Conservation (phyloP, 2,888 invertebrate species). For the Myathropa florea region DNA sequence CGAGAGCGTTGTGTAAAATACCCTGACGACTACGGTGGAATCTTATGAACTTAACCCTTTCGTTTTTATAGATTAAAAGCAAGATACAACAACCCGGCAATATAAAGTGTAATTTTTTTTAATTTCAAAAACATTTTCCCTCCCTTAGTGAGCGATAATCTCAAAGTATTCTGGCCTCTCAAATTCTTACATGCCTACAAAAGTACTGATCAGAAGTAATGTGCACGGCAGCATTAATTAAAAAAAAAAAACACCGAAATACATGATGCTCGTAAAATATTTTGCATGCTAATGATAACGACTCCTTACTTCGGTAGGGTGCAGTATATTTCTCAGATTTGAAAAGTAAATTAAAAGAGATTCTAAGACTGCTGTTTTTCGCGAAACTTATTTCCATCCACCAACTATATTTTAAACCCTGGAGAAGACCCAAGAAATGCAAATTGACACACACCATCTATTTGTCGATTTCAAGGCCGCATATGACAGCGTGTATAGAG, state of each 20-base stretch:
- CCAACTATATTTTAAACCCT: too few relatives aligned
- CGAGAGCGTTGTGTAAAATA: constrained; percentile 31
- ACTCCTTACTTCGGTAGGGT: too few relatives aligned
- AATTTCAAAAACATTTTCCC: constrained; percentile 51
- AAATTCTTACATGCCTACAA: constrained; percentile 24
- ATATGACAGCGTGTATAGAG: too few relatives aligned
- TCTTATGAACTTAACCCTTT: constrained; percentile 59
- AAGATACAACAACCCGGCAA: constrained; percentile 16
- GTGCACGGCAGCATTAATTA: constrained; percentile 36
- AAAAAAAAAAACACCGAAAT: constrained; percentile 32
- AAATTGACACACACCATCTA: too few relatives aligned
- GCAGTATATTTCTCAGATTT: not conserved
- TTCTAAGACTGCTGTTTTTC: too few relatives aligned
- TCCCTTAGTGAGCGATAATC: constrained; percentile 4
- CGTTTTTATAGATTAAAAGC: constrained; percentile 52
- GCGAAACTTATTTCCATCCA: too few relatives aligned
- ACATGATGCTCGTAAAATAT: constrained; percentile 25
- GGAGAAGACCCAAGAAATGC: too few relatives aligned
- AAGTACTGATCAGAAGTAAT: not conserved
- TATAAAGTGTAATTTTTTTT: constrained; percentile 56
- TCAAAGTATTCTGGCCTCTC: constrained; percentile 1
- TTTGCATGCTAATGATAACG: constrained; percentile 39
- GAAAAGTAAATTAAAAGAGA: too few relatives aligned
- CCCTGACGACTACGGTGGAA: constrained; percentile 10
- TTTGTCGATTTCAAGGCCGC: too few relatives aligned